phyloP scores from a whole-genome alignment of 2,113 vertebrate genomes.

The Enhydra lutris region DNA sequence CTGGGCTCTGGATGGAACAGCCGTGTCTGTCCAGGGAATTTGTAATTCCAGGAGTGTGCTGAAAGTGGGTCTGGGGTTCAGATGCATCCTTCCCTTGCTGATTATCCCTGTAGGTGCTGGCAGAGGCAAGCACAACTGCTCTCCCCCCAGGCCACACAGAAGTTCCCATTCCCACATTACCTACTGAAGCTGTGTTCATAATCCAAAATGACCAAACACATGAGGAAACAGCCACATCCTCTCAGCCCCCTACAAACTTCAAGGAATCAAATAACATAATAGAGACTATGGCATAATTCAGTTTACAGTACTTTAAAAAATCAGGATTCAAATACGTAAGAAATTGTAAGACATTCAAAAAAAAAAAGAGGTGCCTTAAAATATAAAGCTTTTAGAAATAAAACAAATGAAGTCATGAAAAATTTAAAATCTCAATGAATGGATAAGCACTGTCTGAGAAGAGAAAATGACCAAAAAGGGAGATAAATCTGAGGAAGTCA shows the following conservation, averaged over 20 bases:
- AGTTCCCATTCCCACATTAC: not conserved
- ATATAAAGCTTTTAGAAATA: constrained; percentile 1
- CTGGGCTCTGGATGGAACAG: not conserved
- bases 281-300: not conserved
- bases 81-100: not conserved
- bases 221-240: not conserved
- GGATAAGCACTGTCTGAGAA: not conserved
- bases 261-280: not conserved
- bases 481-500: not conserved
- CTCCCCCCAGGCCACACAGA: not conserved
- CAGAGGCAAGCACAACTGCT: not conserved
- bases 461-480: not conserved
- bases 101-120: accelerated
- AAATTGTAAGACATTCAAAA: not conserved
- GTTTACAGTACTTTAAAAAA: not conserved
- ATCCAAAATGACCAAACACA: not conserved
- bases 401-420: not conserved
- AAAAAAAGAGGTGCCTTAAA: not conserved
- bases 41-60: not conserved
- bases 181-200: not conserved
- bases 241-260: not conserved
- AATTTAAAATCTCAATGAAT: not conserved
- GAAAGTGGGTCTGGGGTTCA: not conserved
- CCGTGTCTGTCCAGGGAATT: not conserved
- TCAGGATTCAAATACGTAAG: not conserved